phyloP scores from a whole-genome alignment of 1,140 invertebrate genomes.

The Drosophila busckii region DNA sequence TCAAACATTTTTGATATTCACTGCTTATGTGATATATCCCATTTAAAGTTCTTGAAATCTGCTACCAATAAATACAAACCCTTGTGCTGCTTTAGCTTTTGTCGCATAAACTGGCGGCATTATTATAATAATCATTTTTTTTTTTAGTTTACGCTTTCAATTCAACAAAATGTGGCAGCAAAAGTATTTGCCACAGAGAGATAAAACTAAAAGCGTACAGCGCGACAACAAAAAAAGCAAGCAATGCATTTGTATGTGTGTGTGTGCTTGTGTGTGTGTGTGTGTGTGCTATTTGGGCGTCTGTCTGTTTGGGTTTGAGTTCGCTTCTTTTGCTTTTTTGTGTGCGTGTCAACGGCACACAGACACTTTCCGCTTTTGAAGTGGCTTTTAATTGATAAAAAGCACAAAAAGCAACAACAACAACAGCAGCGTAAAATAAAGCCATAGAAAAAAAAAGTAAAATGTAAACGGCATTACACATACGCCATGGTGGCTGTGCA shows the following conservation, averaged over 20 bases:
- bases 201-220: constrained; percentile 72
- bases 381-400: constrained; percentile 78
- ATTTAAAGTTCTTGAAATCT: too few species aligned
- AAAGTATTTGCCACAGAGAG: constrained; percentile 45
- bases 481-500: constrained; percentile 66
- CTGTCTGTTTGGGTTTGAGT: constrained; percentile 24
- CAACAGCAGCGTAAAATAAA: constrained; percentile 38
- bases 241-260: constrained; percentile 27
- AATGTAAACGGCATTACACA: constrained; percentile 64
- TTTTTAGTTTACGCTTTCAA: too few species aligned
- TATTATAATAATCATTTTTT: background rate
- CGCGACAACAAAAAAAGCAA: constrained; percentile 57
- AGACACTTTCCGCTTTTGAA: constrained; percentile 77
- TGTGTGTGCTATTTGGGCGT: constrained; percentile 39
- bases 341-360: constrained; percentile 63
- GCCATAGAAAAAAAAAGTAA: constrained; percentile 37
- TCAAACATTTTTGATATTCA: too few species aligned
- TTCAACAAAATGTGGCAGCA: constrained; percentile 18
- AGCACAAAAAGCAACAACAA: constrained; percentile 23
- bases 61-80: too few species aligned
- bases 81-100: too few species aligned
- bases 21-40: too few species aligned
- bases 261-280: constrained; percentile 10
- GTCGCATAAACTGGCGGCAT: too few species aligned
- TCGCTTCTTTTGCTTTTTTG: constrained; percentile 31